Percentiles rank a stretch among this genome's conserved stretches.
These are phyloP conservation scores for Laupala kohalensis DNA, from an alignment of 1,140 invertebrate genomes.

Conservation along the genomic window DNA sequence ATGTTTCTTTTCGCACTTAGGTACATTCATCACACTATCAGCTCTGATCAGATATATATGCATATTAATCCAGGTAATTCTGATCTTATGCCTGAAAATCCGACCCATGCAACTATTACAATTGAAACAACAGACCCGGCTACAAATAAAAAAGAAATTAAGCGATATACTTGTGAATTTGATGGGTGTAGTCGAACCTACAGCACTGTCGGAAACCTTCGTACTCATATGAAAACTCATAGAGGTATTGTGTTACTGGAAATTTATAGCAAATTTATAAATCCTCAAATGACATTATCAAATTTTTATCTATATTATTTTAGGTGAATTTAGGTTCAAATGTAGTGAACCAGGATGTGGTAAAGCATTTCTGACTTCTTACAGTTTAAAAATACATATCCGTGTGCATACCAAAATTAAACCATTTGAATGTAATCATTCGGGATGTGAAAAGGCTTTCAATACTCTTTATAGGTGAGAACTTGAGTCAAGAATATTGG, in stretches of 20 bases:
- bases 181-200: constrained; percentile 80
- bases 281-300: not conserved
- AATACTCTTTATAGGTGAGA: constrained; percentile 77
- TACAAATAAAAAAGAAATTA: constrained; percentile 48
- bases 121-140: constrained; percentile 48
- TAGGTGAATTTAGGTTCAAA: constrained; percentile 89
- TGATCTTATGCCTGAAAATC: constrained; percentile 42
- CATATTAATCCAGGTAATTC: constrained; percentile 45
- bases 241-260: constrained; percentile 52
- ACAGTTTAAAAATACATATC: constrained; percentile 89
- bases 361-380: constrained; percentile 88
- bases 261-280: not conserved
- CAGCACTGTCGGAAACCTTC: constrained; percentile 85
- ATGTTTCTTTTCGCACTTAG: constrained; percentile 25
- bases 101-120: constrained; percentile 51
- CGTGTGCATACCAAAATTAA: constrained; percentile 91
- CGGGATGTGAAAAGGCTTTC: constrained; percentile 80
- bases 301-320: constrained; percentile 23
- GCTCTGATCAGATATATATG: constrained; percentile 53
- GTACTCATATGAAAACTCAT: constrained; percentile 92
- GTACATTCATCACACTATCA: constrained; percentile 52
- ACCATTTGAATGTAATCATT: constrained; percentile 66
- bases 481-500: constrained; percentile 3
- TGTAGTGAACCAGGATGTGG: constrained; percentile 76
- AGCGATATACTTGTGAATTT: constrained; percentile 74